These are phyloP conservation scores for Catocala fraxini DNA, from an alignment of 2,888 invertebrate species.

Conservation along the genomic window DNA sequence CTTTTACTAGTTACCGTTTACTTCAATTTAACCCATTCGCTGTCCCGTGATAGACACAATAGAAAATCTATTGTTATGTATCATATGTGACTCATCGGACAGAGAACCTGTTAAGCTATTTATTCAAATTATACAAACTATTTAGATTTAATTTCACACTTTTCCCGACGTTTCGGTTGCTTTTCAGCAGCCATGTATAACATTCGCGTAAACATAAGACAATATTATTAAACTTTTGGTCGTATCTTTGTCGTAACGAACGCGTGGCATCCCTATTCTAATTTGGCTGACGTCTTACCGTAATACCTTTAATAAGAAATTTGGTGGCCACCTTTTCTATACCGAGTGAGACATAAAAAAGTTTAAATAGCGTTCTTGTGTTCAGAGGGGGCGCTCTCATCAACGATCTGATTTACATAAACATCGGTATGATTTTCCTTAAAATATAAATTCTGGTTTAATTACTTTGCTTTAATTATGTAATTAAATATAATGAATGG, in stretches of 20 bases:
- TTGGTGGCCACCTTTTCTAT: slow-evolving; percentile 65
- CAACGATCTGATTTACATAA: slow-evolving; percentile 43
- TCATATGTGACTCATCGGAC: no score
- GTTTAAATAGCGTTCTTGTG: slow-evolving; percentile 63
- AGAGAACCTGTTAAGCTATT: no score
- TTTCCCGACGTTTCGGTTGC: no score
- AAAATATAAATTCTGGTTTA: slow-evolving; percentile 24
- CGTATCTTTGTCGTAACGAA: not conserved
- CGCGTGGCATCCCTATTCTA: slow-evolving; percentile 40
- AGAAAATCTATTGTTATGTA: no score
- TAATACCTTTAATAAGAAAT: slow-evolving; percentile 78
- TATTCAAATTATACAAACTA: no score
- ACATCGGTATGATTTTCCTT: slow-evolving; percentile 32
- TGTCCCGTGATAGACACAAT: no score
- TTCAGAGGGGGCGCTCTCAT: slow-evolving; percentile 49
- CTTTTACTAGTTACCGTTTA: no score
- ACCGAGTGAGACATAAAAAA: slow-evolving; percentile 57
- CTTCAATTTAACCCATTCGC: no score
- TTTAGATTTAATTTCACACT: no score
- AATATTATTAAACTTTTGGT: no score
- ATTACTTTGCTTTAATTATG: slow-evolving; percentile 16
- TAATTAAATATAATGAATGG: not conserved
- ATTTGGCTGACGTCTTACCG: slow-evolving; percentile 60
- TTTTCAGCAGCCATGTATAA: no score
- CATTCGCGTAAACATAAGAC: no score